Conservation (phyloP, 2,797 vertebrate genomes). For the Acipenser ruthenus region DNA sequence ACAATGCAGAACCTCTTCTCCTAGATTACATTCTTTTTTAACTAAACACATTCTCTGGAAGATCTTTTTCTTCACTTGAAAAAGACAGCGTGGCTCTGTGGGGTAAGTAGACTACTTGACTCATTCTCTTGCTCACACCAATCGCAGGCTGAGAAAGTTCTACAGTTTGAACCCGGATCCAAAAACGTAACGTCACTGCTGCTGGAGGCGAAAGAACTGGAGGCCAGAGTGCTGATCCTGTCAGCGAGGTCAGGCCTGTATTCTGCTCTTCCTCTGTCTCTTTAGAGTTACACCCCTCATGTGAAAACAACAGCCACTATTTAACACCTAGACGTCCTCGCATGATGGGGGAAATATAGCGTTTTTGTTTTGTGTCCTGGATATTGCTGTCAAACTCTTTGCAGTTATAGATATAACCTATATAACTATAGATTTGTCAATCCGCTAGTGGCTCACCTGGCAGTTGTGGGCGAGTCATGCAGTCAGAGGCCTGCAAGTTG, state of each 20-base stretch:
- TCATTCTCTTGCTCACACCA: constrained; percentile 64
- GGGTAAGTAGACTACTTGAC: constrained; percentile 54
- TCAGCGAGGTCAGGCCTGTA: constrained; percentile 77
- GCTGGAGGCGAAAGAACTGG: constrained; percentile 93
- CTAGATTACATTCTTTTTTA: constrained; percentile 58
- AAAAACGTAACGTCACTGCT: constrained; percentile 96
- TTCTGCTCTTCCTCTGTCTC: not conserved
- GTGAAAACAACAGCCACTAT: too few species aligned
- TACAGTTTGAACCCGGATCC: constrained; percentile 94
- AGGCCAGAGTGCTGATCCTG: constrained; percentile 94
- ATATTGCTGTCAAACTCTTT: too few species aligned
- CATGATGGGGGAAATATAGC: too few species aligned
- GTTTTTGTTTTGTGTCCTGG: too few species aligned
- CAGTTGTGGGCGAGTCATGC: too few species aligned
- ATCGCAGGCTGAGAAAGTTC: constrained; percentile 98
- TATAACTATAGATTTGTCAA: too few species aligned
- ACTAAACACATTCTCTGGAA: constrained; percentile 64
- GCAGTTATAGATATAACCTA: too few species aligned
- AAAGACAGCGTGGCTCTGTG: constrained; percentile 67
- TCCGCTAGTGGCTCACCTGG: too few species aligned
- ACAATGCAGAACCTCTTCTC: constrained; percentile 70
- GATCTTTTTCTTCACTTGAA: constrained; percentile 54
- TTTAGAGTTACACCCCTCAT: too few species aligned
- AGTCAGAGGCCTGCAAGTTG: too few species aligned
- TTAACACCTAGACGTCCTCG: too few species aligned